Base-by-base conservation (phyloP, 2,797 vertebrate genomes). In the Cyclopterus lumpus region DNA sequence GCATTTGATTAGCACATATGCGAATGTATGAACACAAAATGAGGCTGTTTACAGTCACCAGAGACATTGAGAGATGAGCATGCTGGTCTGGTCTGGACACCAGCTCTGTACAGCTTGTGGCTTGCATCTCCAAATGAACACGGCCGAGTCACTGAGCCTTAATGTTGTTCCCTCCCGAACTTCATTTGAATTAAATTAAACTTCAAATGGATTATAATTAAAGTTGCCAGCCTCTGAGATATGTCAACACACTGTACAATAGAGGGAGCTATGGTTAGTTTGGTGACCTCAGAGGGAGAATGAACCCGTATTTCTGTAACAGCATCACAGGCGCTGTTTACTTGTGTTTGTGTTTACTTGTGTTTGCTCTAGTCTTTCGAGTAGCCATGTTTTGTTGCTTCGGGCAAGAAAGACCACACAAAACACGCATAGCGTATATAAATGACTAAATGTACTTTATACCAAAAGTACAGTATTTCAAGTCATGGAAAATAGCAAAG, bases 71-170 rank as follows among this genome's bases (percentile, higher is more conserved):
- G 63, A 54, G 12, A 80, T 68, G 54, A 74, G 60, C 57, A 46
- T 34, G 66, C 60, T 46, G 75, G 70, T 68, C 73, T 80, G 72
- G 24, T 73, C 10, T 65, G 55, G 46, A 6, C 60, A 68, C 32
- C 63, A 71, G 54, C 24, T 36, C 24, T 42, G 22, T 59, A 57
- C 42, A 68, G 69, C 71, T 62, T 71, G 40, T 80, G 70, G 48
- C 79, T 71, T 30, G 9, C 65, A 32, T 49, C 40, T 44, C 46
- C 63, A 80, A 85, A 80, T 72, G 22, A 80, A 70, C 44, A 55
- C 73, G 79, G 48, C 75, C 68, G 70, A 75, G 55, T 72, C 80
- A 44, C 42, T 61, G 74, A 88, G 83, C 65, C 57, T 55, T 68
- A 58, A 71, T 71, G 61, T 55, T 68, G 36, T 73, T 8, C 3